Evolutionary conservation across 2,888 invertebrate species (phyloP), one percentile per base, ranked within the genome.

Genomic region (Sceliomorpha sp.): DNA sequence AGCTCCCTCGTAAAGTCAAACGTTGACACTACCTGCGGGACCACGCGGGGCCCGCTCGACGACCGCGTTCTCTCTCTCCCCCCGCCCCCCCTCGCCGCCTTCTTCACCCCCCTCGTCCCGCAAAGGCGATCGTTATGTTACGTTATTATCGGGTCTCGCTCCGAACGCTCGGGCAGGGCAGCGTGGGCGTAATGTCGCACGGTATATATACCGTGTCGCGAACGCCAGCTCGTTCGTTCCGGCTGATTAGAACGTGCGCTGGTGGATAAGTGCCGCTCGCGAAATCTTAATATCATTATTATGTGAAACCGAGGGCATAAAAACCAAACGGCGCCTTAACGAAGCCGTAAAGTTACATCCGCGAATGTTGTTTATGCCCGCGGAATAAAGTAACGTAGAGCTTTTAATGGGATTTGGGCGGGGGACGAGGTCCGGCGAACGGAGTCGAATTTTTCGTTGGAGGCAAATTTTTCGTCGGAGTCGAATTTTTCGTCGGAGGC

Each of bases 1-100:
- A 82, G 82, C 80, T 85, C 81, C 81, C 85, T 87, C 86, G 85
- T 87, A 86, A 87, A 87, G 79, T 86, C 86, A 84, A 83, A 83
- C 80, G 86, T 86, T 86, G 86, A 86, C 86, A 85, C 83, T 84
- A 83, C 79, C 85, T 77, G 78, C 84, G 76, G 86, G 83, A 84
- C 79, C 80, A 69, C 74, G 60, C 48, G 17, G 37, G 20, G 20
- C 3, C 20, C 3, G 3, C 20, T 20, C 20, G 20, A n/a, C n/a
- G 20, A 20, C 20, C 5, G 20, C 20, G 17, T 37, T 37, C n/a
- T 37, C 17, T 37, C 7, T 36, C 37, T 31, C 10, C 17, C 20
- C 36, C 37, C 27, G 31, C 3, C 31, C 15, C 26, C 24, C 9
- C 12, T 39, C 27, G 9, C 26, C 10, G 36, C 8, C 47, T 42